Base-by-base conservation (phyloP, 1,140 invertebrate species). In the Meloidogyne hapla region DNA sequence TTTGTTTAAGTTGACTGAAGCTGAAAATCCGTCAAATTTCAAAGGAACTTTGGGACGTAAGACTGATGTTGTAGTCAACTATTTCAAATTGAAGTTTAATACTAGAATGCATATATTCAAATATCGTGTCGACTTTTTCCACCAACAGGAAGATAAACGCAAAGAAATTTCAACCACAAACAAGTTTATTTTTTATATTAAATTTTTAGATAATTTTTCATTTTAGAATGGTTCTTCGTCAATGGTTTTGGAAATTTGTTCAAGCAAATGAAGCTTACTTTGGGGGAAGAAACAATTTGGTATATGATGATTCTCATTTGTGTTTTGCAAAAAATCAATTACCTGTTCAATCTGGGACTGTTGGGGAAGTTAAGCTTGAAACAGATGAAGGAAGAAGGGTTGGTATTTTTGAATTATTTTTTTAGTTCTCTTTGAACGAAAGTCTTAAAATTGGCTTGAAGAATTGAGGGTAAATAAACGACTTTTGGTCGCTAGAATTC, bases 41-140 rank as follows among this genome's bases (percentile, higher is more conserved):
- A 56, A n/a, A 56, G 48, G 48, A 56, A n/a, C 18, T n/a, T 56
- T 56, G 1, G 48, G 48, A 1, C 48, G 48, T n/a, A 15, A 0
- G 6, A 56, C 48, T 9, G n/a, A 56, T 56, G 48, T 56, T 56
- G 48, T 56, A 6, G 48, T 56, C 18, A 56, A 56, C 6, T 56
- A 56, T 9, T 56, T 56, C 6, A 56, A 56, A 56, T 21, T 56
- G 18, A 56, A n/a, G 1, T 56, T 56, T n/a, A 56, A 56, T 5
- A 56, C 48, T n/a, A 18, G 48, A n/a, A 56, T 56, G 48, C 48
- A 56, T 56, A 56, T 56, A n/a, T 56, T 56, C 48, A 56, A 56
- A 56, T 56, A 56, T 56, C 48, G 48, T 56, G 48, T 56, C n/a
- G 48, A 56, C 48, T 56, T 56, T 56, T 56, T 56, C 18, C 48